Percentiles rank a stretch among this genome's conserved stretches.
phyloP scores from a whole-genome alignment of 2,797 vertebrate genomes.

The Fratercula arctica region DNA sequence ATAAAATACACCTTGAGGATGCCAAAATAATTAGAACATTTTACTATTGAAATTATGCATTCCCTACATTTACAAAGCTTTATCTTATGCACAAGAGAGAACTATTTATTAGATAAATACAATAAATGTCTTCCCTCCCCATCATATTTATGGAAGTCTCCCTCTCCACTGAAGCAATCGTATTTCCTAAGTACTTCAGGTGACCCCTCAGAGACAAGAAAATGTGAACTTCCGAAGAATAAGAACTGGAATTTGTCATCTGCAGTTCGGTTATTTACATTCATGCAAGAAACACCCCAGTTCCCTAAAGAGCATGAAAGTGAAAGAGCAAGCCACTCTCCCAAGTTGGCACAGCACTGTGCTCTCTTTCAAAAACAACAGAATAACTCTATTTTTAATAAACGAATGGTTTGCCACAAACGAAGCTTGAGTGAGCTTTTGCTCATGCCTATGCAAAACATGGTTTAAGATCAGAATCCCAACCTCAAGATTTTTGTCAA shows the following conservation, averaged over 20 bases:
- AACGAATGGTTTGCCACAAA: background rate
- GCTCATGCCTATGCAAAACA: background rate
- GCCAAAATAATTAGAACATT: slow-evolving; percentile 37
- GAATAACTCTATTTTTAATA: background rate
- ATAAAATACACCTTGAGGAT: slow-evolving; percentile 39
- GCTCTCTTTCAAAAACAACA: background rate
- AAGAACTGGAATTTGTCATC: background rate
- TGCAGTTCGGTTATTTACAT: background rate
- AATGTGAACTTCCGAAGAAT: background rate
- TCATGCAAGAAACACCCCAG: background rate
- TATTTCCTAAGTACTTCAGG: slow-evolving; percentile 3
- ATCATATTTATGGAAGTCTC: background rate
- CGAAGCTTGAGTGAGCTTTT: background rate
- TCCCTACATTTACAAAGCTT: slow-evolving; percentile 20
- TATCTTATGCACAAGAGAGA: background rate
- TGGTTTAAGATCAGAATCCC: background rate
- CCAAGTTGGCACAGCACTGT: background rate
- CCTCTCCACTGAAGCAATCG: background rate
- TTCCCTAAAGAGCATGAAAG: background rate
- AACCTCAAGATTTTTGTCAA: background rate
- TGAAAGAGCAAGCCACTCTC: background rate
- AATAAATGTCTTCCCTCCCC: background rate
- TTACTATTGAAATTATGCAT: background rate
- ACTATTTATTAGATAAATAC: background rate
- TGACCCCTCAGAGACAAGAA: background rate